Conservation (phyloP, 2,113 vertebrate genomes). For the Rhineura floridana region DNA sequence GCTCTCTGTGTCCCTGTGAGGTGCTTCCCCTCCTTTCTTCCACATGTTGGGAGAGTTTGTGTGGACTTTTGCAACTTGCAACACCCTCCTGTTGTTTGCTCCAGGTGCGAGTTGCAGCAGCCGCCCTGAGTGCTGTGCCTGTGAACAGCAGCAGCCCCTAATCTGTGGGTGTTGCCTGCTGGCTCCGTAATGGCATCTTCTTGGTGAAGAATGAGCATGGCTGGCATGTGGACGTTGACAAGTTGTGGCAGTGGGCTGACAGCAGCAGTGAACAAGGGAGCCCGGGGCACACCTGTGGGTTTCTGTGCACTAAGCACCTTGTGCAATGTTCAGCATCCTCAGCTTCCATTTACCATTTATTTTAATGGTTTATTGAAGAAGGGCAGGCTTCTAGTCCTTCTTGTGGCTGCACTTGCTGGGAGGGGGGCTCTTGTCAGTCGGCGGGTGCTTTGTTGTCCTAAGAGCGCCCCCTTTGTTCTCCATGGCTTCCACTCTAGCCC, state of each 20-base stretch:
- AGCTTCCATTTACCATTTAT: too few relatives aligned
- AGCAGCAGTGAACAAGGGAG: not conserved
- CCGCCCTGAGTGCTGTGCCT: too few relatives aligned
- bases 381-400: not conserved
- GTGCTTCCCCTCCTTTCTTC: too few relatives aligned
- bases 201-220: not conserved
- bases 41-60: too few relatives aligned
- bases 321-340: not conserved
- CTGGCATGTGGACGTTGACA: not conserved
- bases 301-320: not conserved
- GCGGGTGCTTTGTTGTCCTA: not conserved
- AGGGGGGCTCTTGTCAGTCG: too few relatives aligned
- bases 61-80: too few relatives aligned
- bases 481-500: not conserved
- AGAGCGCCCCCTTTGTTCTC: not conserved
- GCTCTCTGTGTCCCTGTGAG: too few relatives aligned
- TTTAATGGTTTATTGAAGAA: too few relatives aligned
- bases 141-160: too few relatives aligned
- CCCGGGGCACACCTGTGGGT: not conserved
- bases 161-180: too few relatives aligned
- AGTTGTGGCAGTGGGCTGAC: not conserved
- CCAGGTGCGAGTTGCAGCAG: too few relatives aligned
- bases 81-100: too few relatives aligned
- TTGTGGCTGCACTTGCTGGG: not conserved
- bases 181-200: not conserved